Evolutionary conservation across 2,888 invertebrate species (phyloP).

Genomic region (Erynnis tages): DNA sequence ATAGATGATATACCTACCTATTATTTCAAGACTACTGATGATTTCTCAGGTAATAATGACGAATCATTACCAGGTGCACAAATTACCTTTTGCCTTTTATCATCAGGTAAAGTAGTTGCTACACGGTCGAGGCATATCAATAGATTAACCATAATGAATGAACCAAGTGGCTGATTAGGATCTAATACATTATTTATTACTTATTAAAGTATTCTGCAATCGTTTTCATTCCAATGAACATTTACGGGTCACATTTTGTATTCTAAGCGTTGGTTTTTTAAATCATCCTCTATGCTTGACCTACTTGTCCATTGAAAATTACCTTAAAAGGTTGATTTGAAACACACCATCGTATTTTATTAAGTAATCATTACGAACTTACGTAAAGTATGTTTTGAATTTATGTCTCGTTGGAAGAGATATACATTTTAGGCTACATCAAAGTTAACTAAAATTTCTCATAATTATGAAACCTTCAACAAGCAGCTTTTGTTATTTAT

Average conservation of each 20-base stretch:
- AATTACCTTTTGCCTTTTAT: neutral
- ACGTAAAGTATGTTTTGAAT: constrained; percentile 5
- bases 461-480: neutral
- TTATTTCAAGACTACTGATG: too few species aligned
- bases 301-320: constrained; percentile 16
- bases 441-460: constrained; percentile 1
- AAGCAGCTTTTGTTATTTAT: constrained; percentile 1
- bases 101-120: neutral
- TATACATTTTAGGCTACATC: too few species aligned
- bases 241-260: constrained; percentile 3
- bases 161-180: neutral
- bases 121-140: constrained; percentile 2
- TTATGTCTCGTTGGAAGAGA: too few species aligned
- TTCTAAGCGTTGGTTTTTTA: constrained; percentile 5
- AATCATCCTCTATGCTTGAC: constrained; percentile 7
- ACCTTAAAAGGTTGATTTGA: constrained; percentile 22
- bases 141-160: constrained; percentile 11
- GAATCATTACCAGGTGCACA: neutral
- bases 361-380: constrained; percentile 14
- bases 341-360: constrained; percentile 21
- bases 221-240: constrained; percentile 14
- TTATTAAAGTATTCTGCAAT: constrained; percentile 12
- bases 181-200: constrained; percentile 7
- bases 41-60: too few species aligned
- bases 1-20: too few species aligned